Percentiles rank a stretch among this genome's conserved stretches.
phyloP scores from a whole-genome alignment of 2,888 invertebrate species.

The Teinopalpus imperialis region DNA sequence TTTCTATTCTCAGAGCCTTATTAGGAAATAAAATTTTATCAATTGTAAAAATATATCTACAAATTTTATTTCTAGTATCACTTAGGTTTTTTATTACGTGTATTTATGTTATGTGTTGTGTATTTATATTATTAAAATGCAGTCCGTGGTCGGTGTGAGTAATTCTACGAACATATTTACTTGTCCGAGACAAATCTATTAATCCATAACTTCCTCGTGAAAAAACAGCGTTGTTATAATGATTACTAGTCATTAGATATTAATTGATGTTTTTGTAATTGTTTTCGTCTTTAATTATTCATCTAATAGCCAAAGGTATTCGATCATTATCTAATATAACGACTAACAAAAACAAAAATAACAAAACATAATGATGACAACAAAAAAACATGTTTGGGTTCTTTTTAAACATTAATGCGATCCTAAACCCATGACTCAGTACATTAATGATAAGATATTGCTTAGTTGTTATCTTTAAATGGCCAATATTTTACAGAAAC shows the following conservation, averaged over 20 bases:
- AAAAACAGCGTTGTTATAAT: background rate
- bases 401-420: too few species aligned
- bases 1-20: too few species aligned
- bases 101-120: too few species aligned
- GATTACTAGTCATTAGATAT: slow-evolving; percentile 2
- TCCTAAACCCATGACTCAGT: slow-evolving; percentile 7
- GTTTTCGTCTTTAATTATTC: slow-evolving; percentile 1
- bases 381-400: too few species aligned
- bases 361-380: background rate
- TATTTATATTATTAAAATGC: slow-evolving; percentile 2
- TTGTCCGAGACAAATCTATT: slow-evolving; percentile 26
- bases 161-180: slow-evolving; percentile 31
- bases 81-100: too few species aligned
- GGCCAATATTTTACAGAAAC: slow-evolving; percentile 11
- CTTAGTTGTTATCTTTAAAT: too few species aligned
- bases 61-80: too few species aligned
- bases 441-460: slow-evolving; percentile 3
- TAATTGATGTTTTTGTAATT: slow-evolving; percentile 5
- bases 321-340: background rate
- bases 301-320: background rate
- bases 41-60: too few species aligned
- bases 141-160: slow-evolving; percentile 13
- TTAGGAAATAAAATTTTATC: too few species aligned
- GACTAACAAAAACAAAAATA: background rate
- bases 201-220: slow-evolving; percentile 12